Evolutionary conservation across 2,888 invertebrate species (phyloP).

Genomic region (Nomada goodeniana): DNA sequence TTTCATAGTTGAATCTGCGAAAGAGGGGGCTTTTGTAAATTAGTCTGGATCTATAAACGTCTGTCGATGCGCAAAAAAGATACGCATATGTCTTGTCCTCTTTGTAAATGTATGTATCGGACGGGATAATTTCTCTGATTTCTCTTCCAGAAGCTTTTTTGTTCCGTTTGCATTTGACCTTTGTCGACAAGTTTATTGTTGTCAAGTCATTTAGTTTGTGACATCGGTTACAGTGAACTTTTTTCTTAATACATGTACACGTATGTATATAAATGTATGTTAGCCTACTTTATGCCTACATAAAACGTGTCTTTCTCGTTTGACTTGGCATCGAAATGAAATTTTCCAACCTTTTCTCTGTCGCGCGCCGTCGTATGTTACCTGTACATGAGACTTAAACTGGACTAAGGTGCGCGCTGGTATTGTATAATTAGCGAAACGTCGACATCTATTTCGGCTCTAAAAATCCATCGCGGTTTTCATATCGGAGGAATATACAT

Average conservation of each 20-base stretch:
- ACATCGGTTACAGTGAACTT: slow-evolving; percentile 13
- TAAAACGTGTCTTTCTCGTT: slow-evolving; percentile 14
- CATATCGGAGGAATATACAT: slow-evolving; percentile 8
- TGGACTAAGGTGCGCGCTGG: neutral
- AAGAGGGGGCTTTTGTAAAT: slow-evolving; percentile 85
- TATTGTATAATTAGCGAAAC: neutral
- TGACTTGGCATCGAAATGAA: slow-evolving; percentile 5
- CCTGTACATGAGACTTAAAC: neutral
- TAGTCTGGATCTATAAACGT: slow-evolving; percentile 62
- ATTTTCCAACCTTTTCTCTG: neutral
- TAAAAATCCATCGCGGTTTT: neutral
- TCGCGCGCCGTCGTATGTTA: neutral
- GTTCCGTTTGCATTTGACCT: neutral
- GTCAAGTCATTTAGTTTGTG: neutral
- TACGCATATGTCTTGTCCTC: no score
- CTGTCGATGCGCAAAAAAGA: no score
- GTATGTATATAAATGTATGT: slow-evolving; percentile 14
- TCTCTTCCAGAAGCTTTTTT: neutral
- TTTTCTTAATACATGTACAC: slow-evolving; percentile 4
- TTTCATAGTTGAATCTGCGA: slow-evolving; percentile 85
- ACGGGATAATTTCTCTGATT: no score
- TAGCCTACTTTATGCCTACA: slow-evolving; percentile 28
- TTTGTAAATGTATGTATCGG: no score
- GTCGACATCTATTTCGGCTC: neutral
- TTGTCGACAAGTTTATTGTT: neutral